Base-by-base conservation (phyloP, 37 sponge, comb jelly and placozoan species). In the Chondrilla cf. caribensis region DNA sequence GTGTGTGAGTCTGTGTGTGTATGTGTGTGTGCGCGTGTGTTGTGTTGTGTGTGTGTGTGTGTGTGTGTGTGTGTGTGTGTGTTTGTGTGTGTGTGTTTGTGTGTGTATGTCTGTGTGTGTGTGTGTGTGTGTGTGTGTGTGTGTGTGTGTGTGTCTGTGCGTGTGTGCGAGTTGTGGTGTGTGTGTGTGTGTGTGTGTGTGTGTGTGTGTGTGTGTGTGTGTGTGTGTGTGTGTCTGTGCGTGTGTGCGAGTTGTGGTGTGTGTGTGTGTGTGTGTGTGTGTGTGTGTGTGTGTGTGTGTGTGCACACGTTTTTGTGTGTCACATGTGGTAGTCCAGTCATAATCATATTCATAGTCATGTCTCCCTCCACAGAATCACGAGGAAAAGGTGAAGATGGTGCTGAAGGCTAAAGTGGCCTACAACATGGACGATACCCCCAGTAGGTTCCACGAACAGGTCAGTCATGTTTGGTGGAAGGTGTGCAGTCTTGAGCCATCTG, bases 1-100 rank as follows among this genome's bases (percentile, higher is more conserved):
- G 84, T 54, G 84, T 83, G 84, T 72, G 83, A 41, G 83, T 83
- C 57, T 70, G 83, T 83, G 83, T 70, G 83, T 83, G 83, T 54
- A 58, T 83, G 83, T 70, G 72, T 83, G 83, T 70, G 84, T 73
- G 84, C 44, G 81, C 2, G 81, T 36, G 60, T 18, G 64, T 2
- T 38, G 25, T 31, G 19, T 0, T 42, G n/a, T 42, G 57, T 54
- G 57, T 24, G 54, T 81, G 81, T 81, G 65, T 81, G 62, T 81
- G 65, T 28, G 43, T 67, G 70, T 66, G 62, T 80, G 81, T 35
- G 62, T 80, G 62, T 59, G 81, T 80, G 81, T 80, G 81, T 80
- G 60, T 60, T 60, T 78, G 64, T 80, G 81, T 59, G 81, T 78
- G 79, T 78, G 79, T 78, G 79, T 78, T 47, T 83, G 60, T 15